Percentiles rank a stretch among this genome's conserved stretches.
Conservation (phyloP, 1,140 invertebrate species). For the Ruditapes philippinarum region DNA sequence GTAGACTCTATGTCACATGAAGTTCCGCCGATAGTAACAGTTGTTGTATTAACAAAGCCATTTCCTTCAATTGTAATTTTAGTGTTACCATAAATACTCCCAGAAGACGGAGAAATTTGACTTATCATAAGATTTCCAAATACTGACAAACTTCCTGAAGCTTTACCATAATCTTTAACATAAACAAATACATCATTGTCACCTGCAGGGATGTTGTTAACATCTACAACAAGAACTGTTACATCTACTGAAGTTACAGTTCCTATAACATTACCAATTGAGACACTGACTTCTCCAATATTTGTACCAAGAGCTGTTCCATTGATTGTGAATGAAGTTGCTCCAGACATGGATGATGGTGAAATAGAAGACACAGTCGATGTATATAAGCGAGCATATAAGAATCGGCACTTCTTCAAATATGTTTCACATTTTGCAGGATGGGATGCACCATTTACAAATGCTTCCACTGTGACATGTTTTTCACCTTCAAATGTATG, state of each 20-base stretch:
- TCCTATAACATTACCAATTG: constrained; percentile 60
- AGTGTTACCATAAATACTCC: constrained; percentile 74
- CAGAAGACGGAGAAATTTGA: constrained; percentile 57
- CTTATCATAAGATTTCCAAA: constrained; percentile 30
- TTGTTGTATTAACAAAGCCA: constrained; percentile 71
- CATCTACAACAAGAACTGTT: constrained; percentile 57
- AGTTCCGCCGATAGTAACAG: constrained; percentile 71
- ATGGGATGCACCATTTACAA: neutral
- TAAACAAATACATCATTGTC: constrained; percentile 56
- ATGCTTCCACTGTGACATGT: constrained; percentile 1
- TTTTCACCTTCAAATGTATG: neutral
- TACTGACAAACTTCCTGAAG: neutral
- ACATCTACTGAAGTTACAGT: constrained; percentile 30
- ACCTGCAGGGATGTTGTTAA: constrained; percentile 60
- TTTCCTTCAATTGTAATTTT: constrained; percentile 71
- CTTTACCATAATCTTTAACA: constrained; percentile 55
- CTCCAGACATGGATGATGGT: constrained; percentile 9
- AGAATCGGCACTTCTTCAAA: neutral
- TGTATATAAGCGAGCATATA: neutral
- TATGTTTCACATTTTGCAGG: constrained; percentile 23
- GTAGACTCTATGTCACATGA: constrained; percentile 57
- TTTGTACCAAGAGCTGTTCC: constrained; percentile 28
- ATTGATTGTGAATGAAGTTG: constrained; percentile 9
- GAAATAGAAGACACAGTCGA: constrained; percentile 1
- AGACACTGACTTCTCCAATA: constrained; percentile 50